These are phyloP conservation scores for Rhinichthys osculus DNA, from an alignment of 2,797 vertebrate genomes.

Conservation along the genomic window DNA sequence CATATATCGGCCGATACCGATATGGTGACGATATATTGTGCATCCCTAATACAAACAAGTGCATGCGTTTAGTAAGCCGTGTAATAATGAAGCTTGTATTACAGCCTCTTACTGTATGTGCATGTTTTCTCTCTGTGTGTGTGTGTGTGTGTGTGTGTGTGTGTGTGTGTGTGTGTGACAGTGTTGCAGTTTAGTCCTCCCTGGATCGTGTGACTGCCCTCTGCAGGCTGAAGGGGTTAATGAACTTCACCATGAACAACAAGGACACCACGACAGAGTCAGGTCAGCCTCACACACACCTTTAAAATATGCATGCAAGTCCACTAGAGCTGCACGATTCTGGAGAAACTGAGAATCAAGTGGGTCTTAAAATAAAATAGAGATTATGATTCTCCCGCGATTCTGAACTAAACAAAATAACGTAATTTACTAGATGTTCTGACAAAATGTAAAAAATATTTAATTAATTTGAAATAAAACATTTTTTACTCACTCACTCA, in stretches of 20 bases:
- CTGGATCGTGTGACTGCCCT: constrained; percentile 56
- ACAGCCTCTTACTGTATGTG: neutral
- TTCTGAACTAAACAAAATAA: no score
- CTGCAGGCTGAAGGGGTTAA: constrained; percentile 58
- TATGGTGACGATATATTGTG: no score
- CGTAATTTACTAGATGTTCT: no score
- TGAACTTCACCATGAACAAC: constrained; percentile 73
- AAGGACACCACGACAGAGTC: constrained; percentile 74
- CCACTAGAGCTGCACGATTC: no score
- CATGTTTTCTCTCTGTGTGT: neutral
- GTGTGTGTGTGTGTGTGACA: neutral
- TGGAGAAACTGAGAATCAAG: no score
- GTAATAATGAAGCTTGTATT: neutral
- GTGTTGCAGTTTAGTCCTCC: constrained; percentile 41
- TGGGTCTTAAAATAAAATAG: no score
- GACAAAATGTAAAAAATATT: no score
- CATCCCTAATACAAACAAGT: neutral
- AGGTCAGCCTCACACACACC: constrained; percentile 61
- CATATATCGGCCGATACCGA: no score
- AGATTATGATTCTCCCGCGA: no score
- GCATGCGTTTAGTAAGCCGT: neutral
- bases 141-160: constrained; percentile 3
- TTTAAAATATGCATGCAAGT: neutral
- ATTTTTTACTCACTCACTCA: no score
- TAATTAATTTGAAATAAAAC: no score